Conservation (phyloP, 2,888 invertebrate genomes). For the Apotomis capreana region DNA sequence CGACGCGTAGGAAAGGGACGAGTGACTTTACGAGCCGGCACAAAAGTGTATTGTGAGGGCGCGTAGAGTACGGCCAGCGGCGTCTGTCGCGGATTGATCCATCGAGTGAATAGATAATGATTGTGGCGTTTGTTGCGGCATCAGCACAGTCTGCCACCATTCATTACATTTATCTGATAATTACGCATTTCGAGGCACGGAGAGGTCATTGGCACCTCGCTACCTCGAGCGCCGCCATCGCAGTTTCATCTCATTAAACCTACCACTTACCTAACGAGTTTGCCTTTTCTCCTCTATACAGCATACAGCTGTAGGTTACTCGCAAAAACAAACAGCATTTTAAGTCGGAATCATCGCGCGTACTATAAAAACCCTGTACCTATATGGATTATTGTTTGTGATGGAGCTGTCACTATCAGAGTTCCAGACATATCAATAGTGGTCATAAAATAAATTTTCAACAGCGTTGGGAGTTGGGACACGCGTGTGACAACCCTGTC, state of each 20-base stretch:
- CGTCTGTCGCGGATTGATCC: conserved; percentile 67
- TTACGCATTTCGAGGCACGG: conserved; percentile 56
- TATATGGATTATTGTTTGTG: background rate
- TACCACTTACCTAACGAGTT: conserved; percentile 33
- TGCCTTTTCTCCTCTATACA: conserved; percentile 23
- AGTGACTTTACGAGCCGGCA: conserved; percentile 61
- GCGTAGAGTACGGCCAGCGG: conserved; percentile 62
- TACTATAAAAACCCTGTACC: conserved; percentile 1
- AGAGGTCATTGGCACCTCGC: conserved; percentile 67
- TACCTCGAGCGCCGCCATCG: conserved; percentile 14
- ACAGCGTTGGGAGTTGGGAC: conserved; percentile 1
- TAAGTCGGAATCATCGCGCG: conserved; percentile 1
- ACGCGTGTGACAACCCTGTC: conserved; percentile 18
- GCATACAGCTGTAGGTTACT: conserved; percentile 10
- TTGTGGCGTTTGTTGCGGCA: conserved; percentile 62
- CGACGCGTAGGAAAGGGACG: conserved; percentile 52
- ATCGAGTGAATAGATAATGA: conserved; percentile 68
- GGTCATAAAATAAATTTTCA: conserved; percentile 9
- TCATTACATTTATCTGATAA: conserved; percentile 73
- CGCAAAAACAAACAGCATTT: conserved; percentile 17
- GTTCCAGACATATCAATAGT: background rate
- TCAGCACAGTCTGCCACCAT: conserved; percentile 59
- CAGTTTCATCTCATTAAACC: conserved; percentile 21
- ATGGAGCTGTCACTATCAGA: conserved; percentile 5
- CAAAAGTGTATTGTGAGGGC: conserved; percentile 70